These are phyloP conservation scores for Cheilosia soror DNA, from an alignment of 2,888 invertebrate species.

Conservation along the genomic window DNA sequence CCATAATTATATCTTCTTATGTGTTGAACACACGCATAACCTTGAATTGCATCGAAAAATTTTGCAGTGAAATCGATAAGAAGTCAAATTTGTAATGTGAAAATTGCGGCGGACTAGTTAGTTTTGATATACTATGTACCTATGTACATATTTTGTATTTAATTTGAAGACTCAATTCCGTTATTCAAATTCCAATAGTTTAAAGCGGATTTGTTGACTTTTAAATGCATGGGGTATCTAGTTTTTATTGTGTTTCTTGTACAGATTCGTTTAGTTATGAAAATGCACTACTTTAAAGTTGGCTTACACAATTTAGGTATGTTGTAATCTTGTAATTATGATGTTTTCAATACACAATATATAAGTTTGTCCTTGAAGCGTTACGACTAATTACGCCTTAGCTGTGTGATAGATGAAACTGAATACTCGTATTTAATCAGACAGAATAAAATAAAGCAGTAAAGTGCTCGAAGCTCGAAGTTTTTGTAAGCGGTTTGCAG, in stretches of 20 bases:
- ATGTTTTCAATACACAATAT: conserved; percentile 21
- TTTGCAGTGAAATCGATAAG: conserved; percentile 1
- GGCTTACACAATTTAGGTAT: not conserved
- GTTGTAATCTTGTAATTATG: too few species aligned
- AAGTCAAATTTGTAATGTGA: not conserved
- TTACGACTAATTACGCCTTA: conserved; percentile 11
- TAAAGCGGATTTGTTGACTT: conserved; percentile 7
- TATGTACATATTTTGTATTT: not conserved
- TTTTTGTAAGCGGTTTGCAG: not conserved
- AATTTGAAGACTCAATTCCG: conserved; percentile 60
- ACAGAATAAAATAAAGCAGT: conserved; percentile 13
- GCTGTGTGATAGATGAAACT: conserved; percentile 38
- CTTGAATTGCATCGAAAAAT: not conserved
- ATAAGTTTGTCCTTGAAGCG: conserved; percentile 6
- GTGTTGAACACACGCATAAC: too few species aligned
- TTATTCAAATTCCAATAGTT: conserved; percentile 56
- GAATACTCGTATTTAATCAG: not conserved
- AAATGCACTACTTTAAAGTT: not conserved
- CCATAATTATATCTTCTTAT: too few species aligned
- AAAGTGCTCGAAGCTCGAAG: not conserved
- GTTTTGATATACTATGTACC: too few species aligned
- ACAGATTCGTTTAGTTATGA: not conserved
- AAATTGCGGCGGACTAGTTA: too few species aligned
- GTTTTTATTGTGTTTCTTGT: not conserved
- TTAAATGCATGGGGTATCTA: not conserved